Base-by-base conservation (phyloP, 2,113 vertebrate genomes). In the Prolemur simus region DNA sequence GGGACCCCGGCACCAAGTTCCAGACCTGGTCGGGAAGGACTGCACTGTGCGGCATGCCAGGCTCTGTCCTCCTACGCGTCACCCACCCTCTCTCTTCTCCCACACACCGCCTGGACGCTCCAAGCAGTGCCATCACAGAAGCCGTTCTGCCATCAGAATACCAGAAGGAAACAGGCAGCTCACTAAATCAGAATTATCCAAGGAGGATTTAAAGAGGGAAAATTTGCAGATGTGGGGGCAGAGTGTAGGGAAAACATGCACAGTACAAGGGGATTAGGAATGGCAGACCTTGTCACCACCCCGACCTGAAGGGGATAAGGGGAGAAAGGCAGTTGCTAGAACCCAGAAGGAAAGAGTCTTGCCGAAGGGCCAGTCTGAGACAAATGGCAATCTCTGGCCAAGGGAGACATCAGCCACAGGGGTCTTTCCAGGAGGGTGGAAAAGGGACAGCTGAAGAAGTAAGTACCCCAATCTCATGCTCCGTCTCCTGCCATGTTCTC, bases 31-130 rank as follows among this genome's bases (percentile, higher is more conserved):
- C 5, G 7, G 32, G 56, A 56, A 77, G 25, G 80, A 29, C 8
- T n/a, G 15, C 15, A 8, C 8, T 14, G 2, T 25, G 4, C 8
- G 21, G 14, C 54, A 39, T 1, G 17, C 25, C 1, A 60, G 6
- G 73, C 34, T 20, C 10, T 20, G 15, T 17, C 49, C 1, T 29
- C 68, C 68, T 34, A 37, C 3, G 14, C 14, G 6, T 1, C n/a
- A 18, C 21, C 29, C 18, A 10, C 27, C 6, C 21, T 10, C 58
- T 37, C 8, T 37, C 14, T 37, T 21, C 45, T 21, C 45, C 45
- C 58, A 29, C 73, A 60, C 8, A 2, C 42, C 17, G 21, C 17
- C n/a, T 21, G 23, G 58, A 39, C 8, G 5, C 37, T 32, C 12
- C 12, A 2, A 4, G 0, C 7, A n/a, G 39, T 0, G 3, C 71